Percentiles rank a stretch among this genome's conserved stretches.
These are phyloP conservation scores for Zaprionus ghesquierei DNA, from an alignment of 1,140 invertebrate species.

Conservation along the genomic window DNA sequence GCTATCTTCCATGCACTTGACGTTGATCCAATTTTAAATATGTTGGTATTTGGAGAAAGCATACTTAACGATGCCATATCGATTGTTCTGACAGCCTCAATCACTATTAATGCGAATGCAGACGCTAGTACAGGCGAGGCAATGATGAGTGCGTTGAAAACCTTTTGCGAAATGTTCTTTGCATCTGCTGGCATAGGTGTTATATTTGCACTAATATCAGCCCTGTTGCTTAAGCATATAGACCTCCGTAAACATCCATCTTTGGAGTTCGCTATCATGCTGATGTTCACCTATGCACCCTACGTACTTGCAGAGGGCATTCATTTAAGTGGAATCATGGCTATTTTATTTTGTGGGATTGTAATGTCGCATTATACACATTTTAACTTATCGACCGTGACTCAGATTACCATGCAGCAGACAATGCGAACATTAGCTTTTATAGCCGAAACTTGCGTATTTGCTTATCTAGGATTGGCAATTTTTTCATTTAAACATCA, in stretches of 20 bases:
- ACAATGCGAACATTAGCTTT: conserved; percentile 98
- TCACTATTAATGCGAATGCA: conserved; percentile 83
- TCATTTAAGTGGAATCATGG: conserved; percentile 95
- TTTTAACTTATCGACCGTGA: conserved; percentile 98
- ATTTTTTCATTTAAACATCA: conserved; percentile 97
- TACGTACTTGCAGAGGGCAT: conserved; percentile 98
- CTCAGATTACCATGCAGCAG: conserved; percentile 99
- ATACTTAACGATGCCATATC: conserved; percentile 99
- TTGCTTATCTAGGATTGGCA: conserved; percentile 98
- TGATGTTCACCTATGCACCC: conserved; percentile 98
- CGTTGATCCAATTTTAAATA: conserved; percentile 97
- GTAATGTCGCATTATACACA: conserved; percentile 99
- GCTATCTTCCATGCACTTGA: conserved; percentile 98
- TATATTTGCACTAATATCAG: conserved; percentile 96
- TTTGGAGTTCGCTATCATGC: conserved; percentile 98
- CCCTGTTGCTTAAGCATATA: conserved; percentile 96
- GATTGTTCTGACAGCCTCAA: conserved; percentile 97
- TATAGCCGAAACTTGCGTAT: conserved; percentile 99
- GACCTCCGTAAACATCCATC: conserved; percentile 99
- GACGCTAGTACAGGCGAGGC: conserved; percentile 88
- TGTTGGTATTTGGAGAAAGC: conserved; percentile 99
- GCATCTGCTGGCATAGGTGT: conserved; percentile 99
- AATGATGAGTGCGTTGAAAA: conserved; percentile 93
- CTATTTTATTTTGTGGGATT: conserved; percentile 99
- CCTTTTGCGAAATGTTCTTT: conserved; percentile 99